phyloP scores from a whole-genome alignment of 1,140 invertebrate species.

The Brachionus manjavacas region DNA sequence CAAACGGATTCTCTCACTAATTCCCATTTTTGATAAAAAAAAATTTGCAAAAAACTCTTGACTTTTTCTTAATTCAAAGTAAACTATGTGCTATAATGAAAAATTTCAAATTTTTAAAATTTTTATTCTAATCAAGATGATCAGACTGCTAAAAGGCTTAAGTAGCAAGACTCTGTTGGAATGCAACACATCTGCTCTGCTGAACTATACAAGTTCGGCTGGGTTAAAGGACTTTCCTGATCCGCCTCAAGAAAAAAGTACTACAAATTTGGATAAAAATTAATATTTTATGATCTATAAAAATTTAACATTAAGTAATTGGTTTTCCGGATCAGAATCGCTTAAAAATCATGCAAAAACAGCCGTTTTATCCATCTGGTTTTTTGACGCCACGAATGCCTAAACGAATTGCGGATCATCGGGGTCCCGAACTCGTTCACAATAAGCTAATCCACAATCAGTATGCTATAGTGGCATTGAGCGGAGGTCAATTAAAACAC shows the following conservation, averaged over 20 bases:
- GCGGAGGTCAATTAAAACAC: conserved; percentile 72
- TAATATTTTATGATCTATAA: background rate
- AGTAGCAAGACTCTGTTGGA: background rate
- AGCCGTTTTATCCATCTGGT: conserved; percentile 1
- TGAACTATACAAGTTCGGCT: background rate
- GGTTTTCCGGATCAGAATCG: conserved; percentile 39
- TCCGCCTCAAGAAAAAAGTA: conserved; percentile 29
- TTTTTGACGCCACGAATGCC: conserved; percentile 67
- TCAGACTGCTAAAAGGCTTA: background rate
- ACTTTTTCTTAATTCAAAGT: background rate
- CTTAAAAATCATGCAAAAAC: background rate
- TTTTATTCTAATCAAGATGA: background rate
- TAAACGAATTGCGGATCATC: conserved; percentile 72
- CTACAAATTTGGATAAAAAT: background rate
- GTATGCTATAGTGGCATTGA: conserved; percentile 79
- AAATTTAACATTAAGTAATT: background rate
- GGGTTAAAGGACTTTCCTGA: conserved; percentile 11
- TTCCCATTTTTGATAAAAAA: conserved; percentile 64
- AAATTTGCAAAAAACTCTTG: background rate
- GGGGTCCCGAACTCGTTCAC: conserved; percentile 79
- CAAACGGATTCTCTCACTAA: no score
- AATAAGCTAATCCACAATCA: conserved; percentile 79
- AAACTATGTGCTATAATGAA: background rate
- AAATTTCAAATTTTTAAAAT: background rate
- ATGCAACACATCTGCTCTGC: background rate